Percentiles rank a stretch among this genome's conserved stretches.
Conservation (phyloP, 2,888 invertebrate genomes). For the Nomada flava region DNA sequence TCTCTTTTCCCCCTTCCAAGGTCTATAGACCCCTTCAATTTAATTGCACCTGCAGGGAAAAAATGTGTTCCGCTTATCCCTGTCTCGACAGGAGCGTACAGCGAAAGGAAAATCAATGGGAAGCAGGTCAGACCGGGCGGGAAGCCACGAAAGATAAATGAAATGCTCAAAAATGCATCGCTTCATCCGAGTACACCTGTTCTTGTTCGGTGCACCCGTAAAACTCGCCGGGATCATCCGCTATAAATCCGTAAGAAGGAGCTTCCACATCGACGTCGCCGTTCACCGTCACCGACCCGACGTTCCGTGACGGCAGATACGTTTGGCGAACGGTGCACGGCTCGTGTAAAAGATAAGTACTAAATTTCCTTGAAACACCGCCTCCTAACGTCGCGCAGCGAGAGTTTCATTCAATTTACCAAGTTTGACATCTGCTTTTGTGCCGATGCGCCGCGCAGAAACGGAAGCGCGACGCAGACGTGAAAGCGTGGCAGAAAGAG, state of each 20-base stretch:
- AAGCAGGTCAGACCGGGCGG: not conserved
- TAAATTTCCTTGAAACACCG: conserved; percentile 55
- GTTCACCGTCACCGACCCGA: conserved; percentile 15
- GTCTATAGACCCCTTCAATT: too few species aligned
- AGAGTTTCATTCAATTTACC: conserved; percentile 58
- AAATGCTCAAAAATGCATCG: conserved; percentile 65
- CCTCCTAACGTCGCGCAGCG: conserved; percentile 41
- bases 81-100: not conserved
- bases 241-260: conserved; percentile 59
- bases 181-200: conserved; percentile 31
- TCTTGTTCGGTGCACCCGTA: conserved; percentile 50
- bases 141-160: conserved; percentile 42
- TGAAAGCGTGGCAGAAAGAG: not conserved
- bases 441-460: conserved; percentile 41
- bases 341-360: conserved; percentile 55
- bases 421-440: conserved; percentile 60
- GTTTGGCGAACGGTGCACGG: conserved; percentile 35
- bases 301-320: conserved; percentile 30
- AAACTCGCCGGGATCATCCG: conserved; percentile 58
- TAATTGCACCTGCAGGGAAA: too few species aligned
- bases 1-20: too few species aligned
- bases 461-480: conserved; percentile 20
- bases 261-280: conserved; percentile 34
- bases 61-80: not conserved
- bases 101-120: not conserved